Evolutionary conservation across 2,888 invertebrate species (phyloP).

Genomic region (Punctoribates punctum): DNA sequence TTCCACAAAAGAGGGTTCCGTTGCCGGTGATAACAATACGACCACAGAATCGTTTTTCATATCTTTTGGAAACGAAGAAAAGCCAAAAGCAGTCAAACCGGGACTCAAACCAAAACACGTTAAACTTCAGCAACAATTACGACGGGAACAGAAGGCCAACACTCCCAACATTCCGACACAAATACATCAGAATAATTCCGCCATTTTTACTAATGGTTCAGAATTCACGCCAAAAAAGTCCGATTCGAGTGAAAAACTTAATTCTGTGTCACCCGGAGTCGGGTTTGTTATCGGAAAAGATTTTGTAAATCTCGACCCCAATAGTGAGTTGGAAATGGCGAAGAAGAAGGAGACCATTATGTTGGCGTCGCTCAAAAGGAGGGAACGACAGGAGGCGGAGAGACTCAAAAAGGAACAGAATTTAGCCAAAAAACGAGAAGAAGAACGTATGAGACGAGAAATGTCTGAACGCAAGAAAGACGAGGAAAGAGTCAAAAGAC

Average conservation of each 20-base stretch:
- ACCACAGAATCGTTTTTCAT: slow-evolving; percentile 69
- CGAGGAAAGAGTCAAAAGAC: slow-evolving; percentile 80
- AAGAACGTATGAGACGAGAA: slow-evolving; percentile 70
- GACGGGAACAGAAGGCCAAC: slow-evolving; percentile 44
- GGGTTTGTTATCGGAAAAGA: slow-evolving; percentile 65
- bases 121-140: slow-evolving; percentile 44
- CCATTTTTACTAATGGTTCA: too few relatives aligned
- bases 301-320: slow-evolving; percentile 63
- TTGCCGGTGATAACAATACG: background rate
- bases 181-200: too few relatives aligned
- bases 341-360: slow-evolving; percentile 86
- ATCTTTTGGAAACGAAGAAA: slow-evolving; percentile 76
- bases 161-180: background rate
- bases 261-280: slow-evolving; percentile 49
- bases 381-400: slow-evolving; percentile 83
- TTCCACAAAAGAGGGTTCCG: slow-evolving; percentile 4
- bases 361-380: slow-evolving; percentile 79
- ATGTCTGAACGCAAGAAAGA: slow-evolving; percentile 65
- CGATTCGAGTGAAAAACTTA: background rate
- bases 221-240: background rate
- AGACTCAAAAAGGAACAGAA: slow-evolving; percentile 79
- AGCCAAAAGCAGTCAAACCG: slow-evolving; percentile 70
- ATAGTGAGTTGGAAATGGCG: slow-evolving; percentile 81
- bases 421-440: slow-evolving; percentile 68
- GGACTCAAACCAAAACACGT: slow-evolving; percentile 61